Evolutionary conservation across 1,140 invertebrate species (phyloP).

Genomic region (Drosophila willistoni): DNA sequence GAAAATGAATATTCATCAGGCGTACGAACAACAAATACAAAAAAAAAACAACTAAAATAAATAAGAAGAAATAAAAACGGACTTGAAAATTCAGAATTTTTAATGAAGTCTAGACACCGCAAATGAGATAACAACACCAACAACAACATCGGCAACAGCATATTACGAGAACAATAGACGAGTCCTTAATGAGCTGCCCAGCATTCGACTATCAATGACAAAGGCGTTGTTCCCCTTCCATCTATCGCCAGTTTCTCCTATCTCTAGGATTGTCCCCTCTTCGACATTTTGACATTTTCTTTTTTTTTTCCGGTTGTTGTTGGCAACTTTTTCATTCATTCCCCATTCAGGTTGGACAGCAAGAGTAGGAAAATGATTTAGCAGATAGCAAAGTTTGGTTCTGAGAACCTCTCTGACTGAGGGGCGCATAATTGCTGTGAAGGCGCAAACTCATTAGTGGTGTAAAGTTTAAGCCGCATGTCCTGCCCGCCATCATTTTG

Average conservation of each 20-base stretch:
- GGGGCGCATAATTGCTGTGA: conserved; percentile 67
- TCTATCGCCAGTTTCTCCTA: not conserved
- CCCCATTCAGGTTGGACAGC: conserved; percentile 32
- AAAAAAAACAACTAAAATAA: conserved; percentile 4
- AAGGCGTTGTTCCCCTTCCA: conserved; percentile 4
- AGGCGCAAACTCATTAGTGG: conserved; percentile 73
- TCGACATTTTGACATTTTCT: conserved; percentile 71
- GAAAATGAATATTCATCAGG: conserved; percentile 63
- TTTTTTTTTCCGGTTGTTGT: conserved; percentile 22
- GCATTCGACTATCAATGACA: conserved; percentile 56
- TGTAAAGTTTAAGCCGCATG: conserved; percentile 49
- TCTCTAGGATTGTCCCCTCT: conserved; percentile 27
- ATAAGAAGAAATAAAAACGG: conserved; percentile 5
- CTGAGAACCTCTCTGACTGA: conserved; percentile 23
- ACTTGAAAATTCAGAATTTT: conserved; percentile 34
- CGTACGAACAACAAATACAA: conserved; percentile 2
- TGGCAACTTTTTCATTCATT: conserved; percentile 48
- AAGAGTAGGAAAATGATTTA: conserved; percentile 58
- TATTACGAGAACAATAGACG: conserved; percentile 23
- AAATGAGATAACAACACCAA: conserved; percentile 37
- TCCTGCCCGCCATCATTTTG: not conserved
- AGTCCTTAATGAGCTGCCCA: conserved; percentile 57
- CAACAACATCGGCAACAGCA: conserved; percentile 1
- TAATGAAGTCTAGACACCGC: conserved; percentile 74
- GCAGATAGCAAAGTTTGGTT: conserved; percentile 65